phyloP scores from a whole-genome alignment of 1,140 invertebrate species.

The Drosophila nannoptera region DNA sequence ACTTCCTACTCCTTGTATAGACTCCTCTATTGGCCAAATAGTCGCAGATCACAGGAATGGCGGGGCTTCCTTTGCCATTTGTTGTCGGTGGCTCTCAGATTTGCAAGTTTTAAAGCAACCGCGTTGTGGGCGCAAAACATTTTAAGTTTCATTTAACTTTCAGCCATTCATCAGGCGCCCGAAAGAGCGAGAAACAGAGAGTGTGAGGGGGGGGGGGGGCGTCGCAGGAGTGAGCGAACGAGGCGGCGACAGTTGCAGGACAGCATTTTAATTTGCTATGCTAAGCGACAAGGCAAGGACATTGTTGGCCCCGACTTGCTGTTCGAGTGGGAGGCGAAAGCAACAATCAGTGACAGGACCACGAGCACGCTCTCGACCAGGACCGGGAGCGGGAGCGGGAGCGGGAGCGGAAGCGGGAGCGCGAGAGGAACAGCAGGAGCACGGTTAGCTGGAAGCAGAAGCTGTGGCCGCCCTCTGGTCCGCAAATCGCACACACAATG shows the following conservation, averaged over 20 bases:
- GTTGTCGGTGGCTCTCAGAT: neutral
- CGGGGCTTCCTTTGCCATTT: neutral
- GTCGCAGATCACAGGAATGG: neutral
- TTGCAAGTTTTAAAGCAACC: constrained; percentile 27
- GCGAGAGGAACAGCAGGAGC: neutral
- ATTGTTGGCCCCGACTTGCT: constrained; percentile 14
- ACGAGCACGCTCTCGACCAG: neutral
- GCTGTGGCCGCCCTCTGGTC: constrained; percentile 10
- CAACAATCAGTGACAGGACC: constrained; percentile 24
- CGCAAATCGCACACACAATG: constrained; percentile 34
- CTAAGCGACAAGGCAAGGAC: constrained; percentile 26
- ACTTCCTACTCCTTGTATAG: neutral
- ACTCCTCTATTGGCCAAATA: neutral
- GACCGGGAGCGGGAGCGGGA: neutral
- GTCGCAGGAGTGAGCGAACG: neutral
- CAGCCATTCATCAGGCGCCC: constrained; percentile 13
- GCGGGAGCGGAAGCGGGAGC: neutral
- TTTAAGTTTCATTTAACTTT: constrained; percentile 60
- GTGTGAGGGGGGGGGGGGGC: no score
- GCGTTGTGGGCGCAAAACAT: constrained; percentile 56
- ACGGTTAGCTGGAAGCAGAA: neutral
- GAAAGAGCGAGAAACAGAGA: no score
- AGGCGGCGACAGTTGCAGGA: constrained; percentile 44
- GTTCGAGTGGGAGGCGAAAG: neutral
- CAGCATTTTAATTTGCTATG: constrained; percentile 64